Percentiles rank a stretch among this genome's conserved stretches.
Evolutionary conservation across 2,797 vertebrate species (phyloP).

Genomic region (Aselliscus stoliczkanus): DNA sequence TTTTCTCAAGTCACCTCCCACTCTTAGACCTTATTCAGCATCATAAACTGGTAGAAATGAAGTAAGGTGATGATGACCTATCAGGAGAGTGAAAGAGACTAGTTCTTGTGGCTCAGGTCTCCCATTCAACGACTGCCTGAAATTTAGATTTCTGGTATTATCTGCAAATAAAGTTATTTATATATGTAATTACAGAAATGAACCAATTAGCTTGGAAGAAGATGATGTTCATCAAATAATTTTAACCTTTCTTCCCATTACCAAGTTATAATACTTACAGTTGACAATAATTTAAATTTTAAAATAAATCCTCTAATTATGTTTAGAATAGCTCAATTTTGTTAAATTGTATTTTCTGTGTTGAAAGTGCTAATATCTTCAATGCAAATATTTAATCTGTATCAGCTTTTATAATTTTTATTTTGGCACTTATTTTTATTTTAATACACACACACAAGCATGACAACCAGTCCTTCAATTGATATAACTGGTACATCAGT

Average conservation of each 20-base stretch:
- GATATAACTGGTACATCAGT: not conserved
- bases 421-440: not conserved
- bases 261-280: not conserved
- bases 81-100: not conserved
- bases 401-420: not conserved
- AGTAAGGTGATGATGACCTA: not conserved
- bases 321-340: not conserved
- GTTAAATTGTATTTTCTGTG: not conserved
- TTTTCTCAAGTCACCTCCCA: not conserved
- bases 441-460: not conserved
- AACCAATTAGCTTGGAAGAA: not conserved
- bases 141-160: not conserved
- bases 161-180: not conserved
- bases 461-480: not conserved
- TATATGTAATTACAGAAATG: not conserved
- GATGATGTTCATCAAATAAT: slow-evolving; percentile 5
- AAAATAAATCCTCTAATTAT: slow-evolving; percentile 19
- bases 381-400: slow-evolving; percentile 1
- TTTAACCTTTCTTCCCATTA: not conserved
- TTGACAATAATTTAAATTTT: slow-evolving; percentile 8
- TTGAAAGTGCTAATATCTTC: not conserved
- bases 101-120: not conserved
- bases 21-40: not conserved
- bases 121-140: not conserved
- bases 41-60: not conserved